These are phyloP conservation scores for Regulus satrapa DNA, from an alignment of 2,113 vertebrate genomes.

Conservation along the genomic window DNA sequence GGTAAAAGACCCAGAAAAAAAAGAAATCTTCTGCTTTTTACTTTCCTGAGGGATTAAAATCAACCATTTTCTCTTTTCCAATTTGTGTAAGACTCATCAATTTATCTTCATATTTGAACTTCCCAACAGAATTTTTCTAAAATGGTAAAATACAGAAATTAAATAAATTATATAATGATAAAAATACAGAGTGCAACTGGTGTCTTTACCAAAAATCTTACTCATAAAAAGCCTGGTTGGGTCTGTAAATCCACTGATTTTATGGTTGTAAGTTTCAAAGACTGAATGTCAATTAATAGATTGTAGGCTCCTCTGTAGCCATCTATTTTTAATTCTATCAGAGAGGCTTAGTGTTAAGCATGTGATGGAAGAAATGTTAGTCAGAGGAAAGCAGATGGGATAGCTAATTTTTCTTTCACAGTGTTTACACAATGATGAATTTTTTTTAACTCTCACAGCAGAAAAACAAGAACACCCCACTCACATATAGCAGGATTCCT, in stretches of 20 bases:
- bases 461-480: conserved; percentile 5
- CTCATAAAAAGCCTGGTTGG: neutral
- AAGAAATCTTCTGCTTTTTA: neutral
- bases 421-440: conserved; percentile 29
- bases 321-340: conserved; percentile 49
- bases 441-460: conserved; percentile 12
- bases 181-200: neutral
- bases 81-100: neutral
- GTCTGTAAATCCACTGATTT: neutral
- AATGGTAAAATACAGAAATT: neutral
- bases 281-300: neutral
- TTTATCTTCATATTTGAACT: neutral
- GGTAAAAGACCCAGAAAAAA: neutral
- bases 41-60: neutral
- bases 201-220: neutral
- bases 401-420: conserved; percentile 43
- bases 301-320: neutral
- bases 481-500: neutral
- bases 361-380: conserved; percentile 42
- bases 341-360: conserved; percentile 14
- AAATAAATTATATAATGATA: too few relatives aligned
- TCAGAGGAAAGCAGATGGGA: conserved; percentile 53
- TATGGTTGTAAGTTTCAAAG: conserved; percentile 1
- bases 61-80: neutral
- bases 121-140: neutral